A percentile compares a stretch with the other conserved stretches of the same genome.
Evolutionary conservation across 64 coral and sea anemone species (phyloP).

Genomic region (Porites australiensis): DNA sequence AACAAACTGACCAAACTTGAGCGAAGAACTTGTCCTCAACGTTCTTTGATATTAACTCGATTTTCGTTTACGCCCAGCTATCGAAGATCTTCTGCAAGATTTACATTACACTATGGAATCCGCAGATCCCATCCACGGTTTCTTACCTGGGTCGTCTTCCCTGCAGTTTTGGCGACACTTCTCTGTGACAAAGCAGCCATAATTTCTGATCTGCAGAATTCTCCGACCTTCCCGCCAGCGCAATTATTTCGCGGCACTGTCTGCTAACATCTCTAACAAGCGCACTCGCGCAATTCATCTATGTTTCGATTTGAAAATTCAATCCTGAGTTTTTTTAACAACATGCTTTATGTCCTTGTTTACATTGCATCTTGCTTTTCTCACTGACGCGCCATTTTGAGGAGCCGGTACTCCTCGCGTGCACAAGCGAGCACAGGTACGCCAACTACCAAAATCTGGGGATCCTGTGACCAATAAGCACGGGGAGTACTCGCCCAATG

Average conservation of each 20-base stretch:
- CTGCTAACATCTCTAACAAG: background rate
- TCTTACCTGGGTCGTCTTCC: slow-evolving; percentile 71
- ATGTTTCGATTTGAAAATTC: background rate
- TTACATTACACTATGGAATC: background rate
- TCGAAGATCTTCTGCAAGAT: too few species aligned
- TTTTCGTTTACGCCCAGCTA: too few species aligned
- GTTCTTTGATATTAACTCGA: too few species aligned
- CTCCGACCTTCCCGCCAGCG: background rate
- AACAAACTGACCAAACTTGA: too few species aligned
- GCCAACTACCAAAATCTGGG: too few species aligned
- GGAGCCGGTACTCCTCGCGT: too few species aligned
- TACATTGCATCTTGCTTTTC: too few species aligned
- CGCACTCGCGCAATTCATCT: background rate
- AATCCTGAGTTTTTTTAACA: background rate
- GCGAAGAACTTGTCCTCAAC: too few species aligned
- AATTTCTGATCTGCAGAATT: background rate
- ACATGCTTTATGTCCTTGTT: background rate
- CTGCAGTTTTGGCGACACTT: slow-evolving; percentile 67
- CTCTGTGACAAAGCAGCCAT: slow-evolving; percentile 67
- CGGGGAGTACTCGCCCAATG: too few species aligned
- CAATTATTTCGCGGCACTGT: slow-evolving; percentile 43
- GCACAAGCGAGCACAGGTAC: too few species aligned
- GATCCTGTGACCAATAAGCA: too few species aligned
- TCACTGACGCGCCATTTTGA: too few species aligned
- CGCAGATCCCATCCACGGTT: background rate